These are phyloP conservation scores for Karalla daura DNA, from an alignment of 2,797 vertebrate genomes.

Conservation along the genomic window DNA sequence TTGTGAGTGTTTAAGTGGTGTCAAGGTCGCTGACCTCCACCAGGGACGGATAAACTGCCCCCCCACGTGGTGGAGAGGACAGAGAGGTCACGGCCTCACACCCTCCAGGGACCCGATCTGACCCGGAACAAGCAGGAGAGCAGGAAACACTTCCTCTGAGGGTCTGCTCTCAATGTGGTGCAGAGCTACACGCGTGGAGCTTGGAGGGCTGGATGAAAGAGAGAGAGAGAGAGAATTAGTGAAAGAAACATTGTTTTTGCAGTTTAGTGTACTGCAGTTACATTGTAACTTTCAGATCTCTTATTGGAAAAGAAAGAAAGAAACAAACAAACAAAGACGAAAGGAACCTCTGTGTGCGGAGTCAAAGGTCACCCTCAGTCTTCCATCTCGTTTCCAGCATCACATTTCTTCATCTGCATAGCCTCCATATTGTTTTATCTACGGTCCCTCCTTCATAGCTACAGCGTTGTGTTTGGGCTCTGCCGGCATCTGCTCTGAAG, in stretches of 20 bases:
- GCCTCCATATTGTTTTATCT: too few relatives aligned
- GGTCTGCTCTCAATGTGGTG: background rate
- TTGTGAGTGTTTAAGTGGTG: too few relatives aligned
- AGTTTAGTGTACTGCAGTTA: too few relatives aligned
- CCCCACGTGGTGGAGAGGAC: conserved; percentile 20
- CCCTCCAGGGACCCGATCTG: conserved; percentile 57
- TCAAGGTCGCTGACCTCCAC: too few relatives aligned
- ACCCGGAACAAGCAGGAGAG: conserved; percentile 64
- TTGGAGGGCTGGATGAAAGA: too few relatives aligned
- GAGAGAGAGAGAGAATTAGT: too few relatives aligned
- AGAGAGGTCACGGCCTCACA: conserved; percentile 65
- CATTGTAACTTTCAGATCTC: too few relatives aligned
- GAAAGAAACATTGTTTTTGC: too few relatives aligned
- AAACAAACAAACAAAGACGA: background rate
- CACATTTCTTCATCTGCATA: background rate
- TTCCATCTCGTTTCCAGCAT: background rate
- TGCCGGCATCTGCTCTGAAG: background rate
- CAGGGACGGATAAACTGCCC: conserved; percentile 1
- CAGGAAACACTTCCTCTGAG: conserved; percentile 4
- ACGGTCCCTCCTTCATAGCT: too few relatives aligned
- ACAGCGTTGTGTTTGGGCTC: too few relatives aligned
- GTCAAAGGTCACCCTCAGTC: conserved; percentile 56
- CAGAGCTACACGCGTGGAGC: too few relatives aligned
- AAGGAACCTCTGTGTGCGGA: background rate
- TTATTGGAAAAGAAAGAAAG: background rate